Base-by-base conservation (phyloP, 2,888 invertebrate species). In the Eupithecia inturbata region DNA sequence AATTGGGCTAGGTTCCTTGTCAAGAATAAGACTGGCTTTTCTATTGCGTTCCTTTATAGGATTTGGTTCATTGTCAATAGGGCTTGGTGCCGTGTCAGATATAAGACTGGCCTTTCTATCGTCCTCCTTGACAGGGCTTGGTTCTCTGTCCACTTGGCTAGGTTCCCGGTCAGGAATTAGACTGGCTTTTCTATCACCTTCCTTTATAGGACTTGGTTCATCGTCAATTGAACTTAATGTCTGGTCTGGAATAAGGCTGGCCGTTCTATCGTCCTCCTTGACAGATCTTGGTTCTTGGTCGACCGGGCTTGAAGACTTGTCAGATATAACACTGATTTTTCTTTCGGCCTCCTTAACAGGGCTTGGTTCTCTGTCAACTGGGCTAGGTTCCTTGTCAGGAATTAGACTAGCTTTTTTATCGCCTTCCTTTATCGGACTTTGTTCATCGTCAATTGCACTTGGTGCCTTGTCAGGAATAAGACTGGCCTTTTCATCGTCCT, bases 261-360 rank as follows among this genome's bases (percentile, higher is more conserved):
- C 41, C 80, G 75, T 22, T 69, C 49, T 16, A 22, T 77, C 70
- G 0, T 75, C 68, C 53, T 77, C 68, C 53, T 77, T 71, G 9
- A 70, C 45, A 10, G 57, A 74, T 36, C 74, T 75, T 12, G 66
- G 68, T 39, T 63, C 19, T 28, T 41, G 22, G 3, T 68, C 68
- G 14, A 12, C 75, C 75, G 63, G 75, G 49, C 74, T 75, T 9
- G 66, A 67, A 39, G 62, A 19, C 22, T 41, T 39, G 10, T 68
- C 68, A n/a, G 33, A n/a, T 0, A n/a, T 53, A 0, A 53, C 75
- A 31, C 78, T 80, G 0, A 71, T 63, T 14, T 77, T 79, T 71
- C 3, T 68, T 57, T 36, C 57, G 12, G 22, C 57, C 3, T 57
- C 57, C 12, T 72, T 68, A 6, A 16, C 62, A 57, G 26, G 26